phyloP scores from a whole-genome alignment of 2,797 vertebrate species.

The Meda fulgida region DNA sequence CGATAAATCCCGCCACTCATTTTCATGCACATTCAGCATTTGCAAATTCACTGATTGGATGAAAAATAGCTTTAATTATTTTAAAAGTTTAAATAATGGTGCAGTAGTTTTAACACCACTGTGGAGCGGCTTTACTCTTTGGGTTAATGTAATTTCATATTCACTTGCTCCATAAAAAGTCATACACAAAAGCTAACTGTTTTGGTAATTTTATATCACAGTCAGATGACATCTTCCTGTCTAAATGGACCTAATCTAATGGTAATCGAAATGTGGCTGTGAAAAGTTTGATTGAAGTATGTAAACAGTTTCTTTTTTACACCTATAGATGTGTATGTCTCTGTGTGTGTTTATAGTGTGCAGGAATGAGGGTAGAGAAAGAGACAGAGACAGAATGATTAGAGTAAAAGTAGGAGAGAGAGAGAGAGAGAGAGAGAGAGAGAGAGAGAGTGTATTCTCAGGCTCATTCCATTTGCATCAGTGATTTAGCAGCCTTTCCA shows the following conservation, averaged over 20 bases:
- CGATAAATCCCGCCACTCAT: background rate
- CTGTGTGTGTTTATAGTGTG: background rate
- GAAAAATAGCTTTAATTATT: too few relatives aligned
- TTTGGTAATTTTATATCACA: background rate
- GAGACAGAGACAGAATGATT: conserved; percentile 41
- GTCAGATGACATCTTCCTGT: background rate
- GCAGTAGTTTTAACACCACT: too few relatives aligned
- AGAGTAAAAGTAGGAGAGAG: conserved; percentile 36
- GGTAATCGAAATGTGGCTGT: background rate
- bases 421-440: background rate
- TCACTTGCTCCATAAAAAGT: background rate
- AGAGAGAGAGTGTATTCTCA: conserved; percentile 44
- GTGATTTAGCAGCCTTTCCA: conserved; percentile 63
- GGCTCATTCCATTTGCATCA: conserved; percentile 58
- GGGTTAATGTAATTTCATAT: background rate
- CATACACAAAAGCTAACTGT: background rate
- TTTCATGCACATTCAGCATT: too few relatives aligned
- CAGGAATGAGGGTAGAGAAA: conserved; percentile 20
- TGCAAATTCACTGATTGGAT: too few relatives aligned
- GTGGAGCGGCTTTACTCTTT: background rate
- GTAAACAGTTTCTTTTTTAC: background rate
- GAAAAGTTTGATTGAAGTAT: background rate
- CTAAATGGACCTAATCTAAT: background rate
- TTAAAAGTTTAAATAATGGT: too few relatives aligned
- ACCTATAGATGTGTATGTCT: background rate